Evolutionary conservation across 1,140 invertebrate species (phyloP).

Genomic region (Eupristina koningsbergeri): DNA sequence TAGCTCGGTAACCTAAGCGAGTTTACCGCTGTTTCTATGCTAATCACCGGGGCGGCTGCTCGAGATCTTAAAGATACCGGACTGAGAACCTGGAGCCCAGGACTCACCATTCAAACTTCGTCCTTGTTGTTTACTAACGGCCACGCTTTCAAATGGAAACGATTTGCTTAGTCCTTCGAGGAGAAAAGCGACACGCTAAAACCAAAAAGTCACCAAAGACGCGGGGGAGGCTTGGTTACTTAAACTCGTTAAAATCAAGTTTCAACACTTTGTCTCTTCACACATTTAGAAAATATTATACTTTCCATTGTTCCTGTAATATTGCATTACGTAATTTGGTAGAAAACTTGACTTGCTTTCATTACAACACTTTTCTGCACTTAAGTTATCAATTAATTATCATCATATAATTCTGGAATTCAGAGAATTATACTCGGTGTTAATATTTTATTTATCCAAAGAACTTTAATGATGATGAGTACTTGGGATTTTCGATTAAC

Average conservation of each 20-base stretch:
- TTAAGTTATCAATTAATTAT: no score
- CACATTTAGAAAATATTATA: background rate
- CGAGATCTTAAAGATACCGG: conserved; percentile 15
- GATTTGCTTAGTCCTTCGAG: conserved; percentile 31
- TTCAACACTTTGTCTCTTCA: background rate
- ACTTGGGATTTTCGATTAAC: no score
- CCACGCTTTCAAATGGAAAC: conserved; percentile 31
- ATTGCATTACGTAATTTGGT: background rate
- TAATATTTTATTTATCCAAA: no score
- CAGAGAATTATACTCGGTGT: no score
- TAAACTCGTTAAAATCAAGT: background rate
- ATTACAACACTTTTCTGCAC: no score
- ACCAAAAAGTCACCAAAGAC: no score
- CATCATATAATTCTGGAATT: no score
- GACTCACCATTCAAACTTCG: conserved; percentile 19
- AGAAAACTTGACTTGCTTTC: no score
- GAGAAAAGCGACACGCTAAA: conserved; percentile 27
- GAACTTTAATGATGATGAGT: no score
- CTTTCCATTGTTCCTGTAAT: background rate
- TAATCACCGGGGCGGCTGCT: conserved; percentile 63
- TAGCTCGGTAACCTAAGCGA: conserved; percentile 72
- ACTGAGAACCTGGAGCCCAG: background rate
- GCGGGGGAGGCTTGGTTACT: no score
- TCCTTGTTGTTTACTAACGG: conserved; percentile 1
- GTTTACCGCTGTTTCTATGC: conserved; percentile 72